A percentile compares a stretch with the other conserved stretches of the same genome.
These are phyloP conservation scores for Ethmia dodecea DNA, from an alignment of 2,888 invertebrate genomes.

Conservation along the genomic window DNA sequence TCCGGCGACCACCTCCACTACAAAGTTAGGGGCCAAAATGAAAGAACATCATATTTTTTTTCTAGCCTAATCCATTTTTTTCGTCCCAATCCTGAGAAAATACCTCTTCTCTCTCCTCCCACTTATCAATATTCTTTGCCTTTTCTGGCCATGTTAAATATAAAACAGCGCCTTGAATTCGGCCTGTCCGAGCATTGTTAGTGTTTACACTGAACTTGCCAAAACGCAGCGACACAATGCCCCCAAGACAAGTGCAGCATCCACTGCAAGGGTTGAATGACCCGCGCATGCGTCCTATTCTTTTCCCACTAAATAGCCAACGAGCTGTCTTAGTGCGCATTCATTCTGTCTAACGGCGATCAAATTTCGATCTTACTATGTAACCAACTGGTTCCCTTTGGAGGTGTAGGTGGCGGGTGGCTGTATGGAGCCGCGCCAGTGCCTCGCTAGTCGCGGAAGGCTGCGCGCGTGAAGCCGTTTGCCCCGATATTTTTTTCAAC, in stretches of 20 bases:
- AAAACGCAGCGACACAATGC: conserved; percentile 9
- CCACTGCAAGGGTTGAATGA: conserved; percentile 61
- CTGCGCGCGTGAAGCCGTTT: conserved; percentile 32
- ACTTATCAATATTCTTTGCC: no score
- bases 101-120: no score
- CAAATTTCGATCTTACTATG: conserved; percentile 74
- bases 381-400: conserved; percentile 62
- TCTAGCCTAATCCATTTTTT: no score
- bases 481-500: conserved; percentile 21
- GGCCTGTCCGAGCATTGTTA: no score
- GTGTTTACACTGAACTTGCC: no score
- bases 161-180: no score
- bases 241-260: conserved; percentile 39
- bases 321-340: conserved; percentile 61
- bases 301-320: conserved; percentile 53
- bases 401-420: conserved; percentile 34
- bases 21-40: no score
- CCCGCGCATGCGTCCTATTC: conserved; percentile 56
- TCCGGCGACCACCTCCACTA: no score
- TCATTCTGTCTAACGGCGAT: conserved; percentile 57
- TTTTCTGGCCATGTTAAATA: no score
- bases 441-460: conserved; percentile 41
- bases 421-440: conserved; percentile 37
- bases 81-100: no score
- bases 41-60: no score